Percentiles rank a stretch among this genome's conserved stretches.
Conservation (phyloP, 2,113 vertebrate species). For the Aldabrachelys gigantea region DNA sequence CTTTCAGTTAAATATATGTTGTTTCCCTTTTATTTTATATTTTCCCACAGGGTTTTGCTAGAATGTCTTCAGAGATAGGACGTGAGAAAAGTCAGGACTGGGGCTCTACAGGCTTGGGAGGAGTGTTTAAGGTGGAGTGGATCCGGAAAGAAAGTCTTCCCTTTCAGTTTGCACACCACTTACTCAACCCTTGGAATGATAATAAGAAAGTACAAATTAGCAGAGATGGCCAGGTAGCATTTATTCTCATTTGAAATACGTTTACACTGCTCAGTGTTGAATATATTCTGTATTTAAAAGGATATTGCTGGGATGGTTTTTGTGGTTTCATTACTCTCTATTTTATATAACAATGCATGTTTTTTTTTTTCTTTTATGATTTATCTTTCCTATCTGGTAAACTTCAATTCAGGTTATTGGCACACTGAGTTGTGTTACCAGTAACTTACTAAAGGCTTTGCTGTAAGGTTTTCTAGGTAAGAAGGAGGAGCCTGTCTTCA, state of each 20-base stretch:
- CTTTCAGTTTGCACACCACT: constrained; percentile 87
- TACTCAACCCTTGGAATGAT: constrained; percentile 94
- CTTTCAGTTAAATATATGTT: not conserved
- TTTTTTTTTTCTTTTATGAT: not conserved
- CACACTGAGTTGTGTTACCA: not conserved
- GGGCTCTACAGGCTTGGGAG: constrained; percentile 87
- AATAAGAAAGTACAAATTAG: constrained; percentile 95
- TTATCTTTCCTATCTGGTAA: not conserved
- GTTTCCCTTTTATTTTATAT: constrained; percentile 1
- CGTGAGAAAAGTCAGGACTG: constrained; percentile 88
- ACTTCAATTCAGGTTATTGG: not conserved
- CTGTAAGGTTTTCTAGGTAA: not conserved
- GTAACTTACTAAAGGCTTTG: not conserved
- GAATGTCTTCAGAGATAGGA: constrained; percentile 88
- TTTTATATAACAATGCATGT: not conserved
- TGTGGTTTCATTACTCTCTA: not conserved
- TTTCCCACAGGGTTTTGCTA: constrained; percentile 88
- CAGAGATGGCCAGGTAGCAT: constrained; percentile 92
- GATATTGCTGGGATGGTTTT: not conserved
- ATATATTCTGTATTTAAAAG: not conserved
- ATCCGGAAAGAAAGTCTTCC: constrained; percentile 88
- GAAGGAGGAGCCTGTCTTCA: not conserved
- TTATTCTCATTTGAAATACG: not conserved
- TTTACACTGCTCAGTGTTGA: not conserved
- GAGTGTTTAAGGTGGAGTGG: constrained; percentile 94